Evolutionary conservation across 30 jellyfish, hydroid and myxozoan species (phyloP).

Genomic region (Cassiopea andromeda): DNA sequence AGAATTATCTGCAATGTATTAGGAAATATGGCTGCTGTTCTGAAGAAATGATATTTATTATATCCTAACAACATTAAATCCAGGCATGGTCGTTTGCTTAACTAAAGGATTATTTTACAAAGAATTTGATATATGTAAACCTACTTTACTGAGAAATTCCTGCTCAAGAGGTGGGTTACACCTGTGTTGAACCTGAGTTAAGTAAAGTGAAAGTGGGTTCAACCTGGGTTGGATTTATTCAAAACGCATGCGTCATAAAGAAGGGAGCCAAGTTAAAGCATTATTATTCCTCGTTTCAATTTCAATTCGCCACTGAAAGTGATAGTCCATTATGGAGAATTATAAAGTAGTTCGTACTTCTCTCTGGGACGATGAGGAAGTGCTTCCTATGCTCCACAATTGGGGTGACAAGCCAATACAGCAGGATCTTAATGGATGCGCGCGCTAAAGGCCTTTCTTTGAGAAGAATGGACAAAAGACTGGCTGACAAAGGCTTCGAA

Average conservation of each 20-base stretch:
- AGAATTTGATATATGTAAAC: too few relatives aligned
- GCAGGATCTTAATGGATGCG: not conserved
- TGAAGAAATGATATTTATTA: too few relatives aligned
- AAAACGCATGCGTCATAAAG: not conserved
- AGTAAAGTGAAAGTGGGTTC: not conserved
- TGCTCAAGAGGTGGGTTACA: too few relatives aligned
- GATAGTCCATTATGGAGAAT: conserved; percentile 3
- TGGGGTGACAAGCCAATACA: conserved; percentile 3
- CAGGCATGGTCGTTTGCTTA: too few relatives aligned
- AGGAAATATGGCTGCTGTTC: too few relatives aligned
- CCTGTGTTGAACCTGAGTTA: not conserved
- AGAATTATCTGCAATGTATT: too few relatives aligned
- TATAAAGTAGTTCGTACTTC: not conserved
- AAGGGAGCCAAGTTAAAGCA: not conserved
- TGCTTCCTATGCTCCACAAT: not conserved
- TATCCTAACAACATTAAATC: too few relatives aligned
- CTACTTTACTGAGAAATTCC: too few relatives aligned
- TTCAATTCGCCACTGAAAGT: not conserved
- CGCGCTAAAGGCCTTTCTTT: conserved; percentile 23
- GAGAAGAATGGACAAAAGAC: conserved; percentile 11
- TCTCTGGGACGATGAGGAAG: conserved; percentile 26
- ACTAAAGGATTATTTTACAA: too few relatives aligned
- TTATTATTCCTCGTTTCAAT: not conserved
- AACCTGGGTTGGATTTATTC: not conserved
- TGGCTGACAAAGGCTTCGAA: conserved; percentile 16